A percentile compares a stretch with the other conserved stretches of the same genome.
Conservation (phyloP, 2,797 vertebrate genomes). For the Falco peregrinus region DNA sequence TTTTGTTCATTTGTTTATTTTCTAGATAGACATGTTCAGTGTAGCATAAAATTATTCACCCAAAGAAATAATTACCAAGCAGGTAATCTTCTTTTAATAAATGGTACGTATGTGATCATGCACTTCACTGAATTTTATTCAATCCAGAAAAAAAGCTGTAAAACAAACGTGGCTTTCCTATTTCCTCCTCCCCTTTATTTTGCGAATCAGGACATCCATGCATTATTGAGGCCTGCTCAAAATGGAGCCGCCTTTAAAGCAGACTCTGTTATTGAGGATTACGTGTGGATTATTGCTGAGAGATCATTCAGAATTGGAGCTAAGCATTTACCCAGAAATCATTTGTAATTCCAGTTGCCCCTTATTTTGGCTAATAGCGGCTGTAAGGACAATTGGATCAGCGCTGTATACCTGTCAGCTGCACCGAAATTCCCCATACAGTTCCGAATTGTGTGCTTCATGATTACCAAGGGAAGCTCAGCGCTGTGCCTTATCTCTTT, state of each 20-base stretch:
- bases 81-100: slow-evolving; percentile 31
- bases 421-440: not conserved
- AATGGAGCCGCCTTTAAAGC: slow-evolving; percentile 25
- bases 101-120: not conserved
- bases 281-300: slow-evolving; percentile 49
- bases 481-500: not conserved
- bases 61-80: slow-evolving; percentile 14
- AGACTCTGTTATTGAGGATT: slow-evolving; percentile 12
- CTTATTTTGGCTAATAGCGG: slow-evolving; percentile 21
- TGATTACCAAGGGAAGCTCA: not conserved
- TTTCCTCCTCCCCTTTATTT: not conserved
- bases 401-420: slow-evolving; percentile 37
- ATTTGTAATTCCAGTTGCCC: slow-evolving; percentile 46
- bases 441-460: not conserved
- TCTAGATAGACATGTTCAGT: not conserved
- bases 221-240: not conserved
- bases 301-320: slow-evolving; percentile 13
- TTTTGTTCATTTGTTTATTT: not conserved
- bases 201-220: not conserved
- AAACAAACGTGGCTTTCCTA: not conserved
- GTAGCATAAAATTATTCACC: slow-evolving; percentile 21
- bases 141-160: not conserved
- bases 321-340: slow-evolving; percentile 43
- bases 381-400: slow-evolving; percentile 52
- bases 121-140: not conserved